Conservation (phyloP, 2,113 vertebrate species). For the Paradisaea rubra region DNA sequence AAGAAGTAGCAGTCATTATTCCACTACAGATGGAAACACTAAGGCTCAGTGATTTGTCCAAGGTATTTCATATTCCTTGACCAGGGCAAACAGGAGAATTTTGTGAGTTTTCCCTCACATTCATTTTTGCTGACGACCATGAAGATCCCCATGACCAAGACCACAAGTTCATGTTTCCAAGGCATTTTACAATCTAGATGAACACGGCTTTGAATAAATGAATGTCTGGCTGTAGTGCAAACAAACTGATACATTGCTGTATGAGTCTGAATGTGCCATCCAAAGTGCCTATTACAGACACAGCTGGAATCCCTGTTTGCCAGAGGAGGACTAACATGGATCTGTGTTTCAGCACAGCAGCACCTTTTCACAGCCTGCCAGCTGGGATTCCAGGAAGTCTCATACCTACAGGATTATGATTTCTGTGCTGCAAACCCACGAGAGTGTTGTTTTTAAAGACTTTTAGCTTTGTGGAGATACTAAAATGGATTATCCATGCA, state of each 20-base stretch:
- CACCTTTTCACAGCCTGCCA: neutral
- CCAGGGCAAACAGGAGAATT: neutral
- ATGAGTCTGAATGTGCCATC: rapidly evolving
- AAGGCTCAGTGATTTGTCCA: neutral
- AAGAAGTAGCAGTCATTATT: neutral
- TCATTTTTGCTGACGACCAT: neutral
- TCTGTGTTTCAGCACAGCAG: neutral
- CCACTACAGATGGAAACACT: neutral
- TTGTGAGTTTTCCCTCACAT: neutral
- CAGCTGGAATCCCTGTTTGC: neutral
- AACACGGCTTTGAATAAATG: neutral
- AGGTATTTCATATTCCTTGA: neutral
- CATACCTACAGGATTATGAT: neutral
- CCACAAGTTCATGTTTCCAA: neutral
- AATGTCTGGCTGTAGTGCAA: neutral
- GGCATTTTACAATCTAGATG: neutral
- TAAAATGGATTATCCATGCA: neutral
- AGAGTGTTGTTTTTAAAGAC: neutral
- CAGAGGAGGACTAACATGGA: neutral
- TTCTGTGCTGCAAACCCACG: rapidly evolving
- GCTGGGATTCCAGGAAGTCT: neutral
- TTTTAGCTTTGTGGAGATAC: neutral
- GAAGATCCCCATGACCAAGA: neutral
- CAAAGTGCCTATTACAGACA: neutral
- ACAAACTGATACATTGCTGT: neutral